These are phyloP conservation scores for Eupithecia vulgata DNA, from an alignment of 2,888 invertebrate species.

Conservation along the genomic window DNA sequence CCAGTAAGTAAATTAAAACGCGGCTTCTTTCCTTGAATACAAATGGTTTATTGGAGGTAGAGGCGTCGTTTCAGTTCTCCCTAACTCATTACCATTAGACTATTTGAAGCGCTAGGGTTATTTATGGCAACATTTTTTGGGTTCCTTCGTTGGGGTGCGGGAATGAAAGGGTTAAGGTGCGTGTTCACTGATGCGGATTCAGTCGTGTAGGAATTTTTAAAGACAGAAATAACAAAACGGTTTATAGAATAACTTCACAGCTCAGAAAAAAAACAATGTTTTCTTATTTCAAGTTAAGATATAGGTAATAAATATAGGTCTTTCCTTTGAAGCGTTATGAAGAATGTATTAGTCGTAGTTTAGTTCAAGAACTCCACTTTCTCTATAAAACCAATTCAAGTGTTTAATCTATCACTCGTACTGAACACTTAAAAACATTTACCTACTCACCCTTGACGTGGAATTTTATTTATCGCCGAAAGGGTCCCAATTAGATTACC, in stretches of 20 bases:
- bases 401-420: not conserved
- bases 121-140: slow-evolving; percentile 59
- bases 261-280: too few species aligned
- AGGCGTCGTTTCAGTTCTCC: slow-evolving; percentile 69
- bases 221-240: not conserved
- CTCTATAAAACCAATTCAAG: not conserved
- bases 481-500: slow-evolving; percentile 61
- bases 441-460: slow-evolving; percentile 37
- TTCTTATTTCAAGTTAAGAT: not conserved
- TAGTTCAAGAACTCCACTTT: not conserved
- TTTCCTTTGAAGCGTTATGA: not conserved
- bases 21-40: slow-evolving; percentile 78
- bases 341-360: not conserved
- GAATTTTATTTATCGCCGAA: slow-evolving; percentile 66
- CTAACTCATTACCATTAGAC: slow-evolving; percentile 76
- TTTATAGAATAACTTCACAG: not conserved
- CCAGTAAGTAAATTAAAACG: slow-evolving; percentile 83
- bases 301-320: too few species aligned
- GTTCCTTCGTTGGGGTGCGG: slow-evolving; percentile 2
- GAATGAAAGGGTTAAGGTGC: not conserved
- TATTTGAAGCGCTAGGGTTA: slow-evolving; percentile 63
- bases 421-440: not conserved
- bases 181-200: not conserved
- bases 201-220: not conserved
- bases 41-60: slow-evolving; percentile 77